Percentiles rank a stretch among this genome's conserved stretches.
Conservation (phyloP, 2,797 vertebrate species). For the Darevskia mixta region DNA sequence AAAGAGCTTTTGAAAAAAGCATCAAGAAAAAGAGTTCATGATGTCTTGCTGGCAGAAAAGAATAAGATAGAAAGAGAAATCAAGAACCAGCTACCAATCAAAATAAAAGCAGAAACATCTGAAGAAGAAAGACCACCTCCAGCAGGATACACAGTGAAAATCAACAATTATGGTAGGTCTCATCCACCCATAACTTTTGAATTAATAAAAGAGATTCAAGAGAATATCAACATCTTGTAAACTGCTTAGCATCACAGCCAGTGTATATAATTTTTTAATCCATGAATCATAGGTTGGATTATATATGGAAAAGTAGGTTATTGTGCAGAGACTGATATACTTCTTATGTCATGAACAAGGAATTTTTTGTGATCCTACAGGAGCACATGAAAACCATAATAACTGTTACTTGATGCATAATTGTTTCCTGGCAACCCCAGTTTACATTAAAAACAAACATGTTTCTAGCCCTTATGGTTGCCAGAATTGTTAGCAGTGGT, state of each 20-base stretch:
- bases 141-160: conserved; percentile 91
- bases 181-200: neutral
- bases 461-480: neutral
- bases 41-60: conserved; percentile 87
- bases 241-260: neutral
- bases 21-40: conserved; percentile 86
- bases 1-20: conserved; percentile 83
- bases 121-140: conserved; percentile 76
- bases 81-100: conserved; percentile 81
- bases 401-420: neutral
- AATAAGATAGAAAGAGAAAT: conserved; percentile 91
- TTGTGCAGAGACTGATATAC: neutral
- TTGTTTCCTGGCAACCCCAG: neutral
- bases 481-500: too few relatives aligned
- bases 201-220: neutral
- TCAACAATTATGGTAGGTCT: conserved; percentile 92
- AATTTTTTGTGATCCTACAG: neutral
- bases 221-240: neutral
- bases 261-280: too few relatives aligned
- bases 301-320: neutral
- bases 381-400: neutral
- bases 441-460: neutral
- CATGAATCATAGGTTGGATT: neutral
- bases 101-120: conserved; percentile 78
- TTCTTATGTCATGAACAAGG: neutral